Evolutionary conservation across 1,140 invertebrate species (phyloP).

Genomic region (Hyposmocoma kahamanoa): DNA sequence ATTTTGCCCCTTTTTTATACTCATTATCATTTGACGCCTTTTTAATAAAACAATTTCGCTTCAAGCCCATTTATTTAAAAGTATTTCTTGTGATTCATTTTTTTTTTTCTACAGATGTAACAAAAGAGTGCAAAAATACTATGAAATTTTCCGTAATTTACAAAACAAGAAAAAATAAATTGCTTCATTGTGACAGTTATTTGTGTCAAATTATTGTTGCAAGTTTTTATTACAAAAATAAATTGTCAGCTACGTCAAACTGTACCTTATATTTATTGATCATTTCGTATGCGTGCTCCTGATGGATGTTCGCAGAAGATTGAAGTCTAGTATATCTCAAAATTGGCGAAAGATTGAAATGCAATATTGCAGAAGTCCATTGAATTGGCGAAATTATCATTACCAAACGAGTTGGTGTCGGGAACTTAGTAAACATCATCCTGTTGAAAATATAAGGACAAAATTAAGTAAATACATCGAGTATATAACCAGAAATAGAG

Average conservation of each 20-base stretch:
- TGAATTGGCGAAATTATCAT: slow-evolving; percentile 25
- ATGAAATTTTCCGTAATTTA: neutral
- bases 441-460: too few relatives aligned
- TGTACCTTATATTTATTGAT: slow-evolving; percentile 29
- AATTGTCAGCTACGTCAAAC: neutral
- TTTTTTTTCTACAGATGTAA: too few relatives aligned
- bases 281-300: slow-evolving; percentile 17
- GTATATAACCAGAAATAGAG: too few relatives aligned
- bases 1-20: too few relatives aligned
- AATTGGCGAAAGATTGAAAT: slow-evolving; percentile 17
- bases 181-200: neutral
- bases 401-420: slow-evolving; percentile 13
- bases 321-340: slow-evolving; percentile 21
- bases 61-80: too few relatives aligned
- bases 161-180: neutral
- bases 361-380: slow-evolving; percentile 19
- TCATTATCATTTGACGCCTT: too few relatives aligned
- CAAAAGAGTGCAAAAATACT: neutral
- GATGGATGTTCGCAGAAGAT: slow-evolving; percentile 10
- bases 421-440: slow-evolving; percentile 12
- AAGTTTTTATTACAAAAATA: neutral
- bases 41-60: too few relatives aligned
- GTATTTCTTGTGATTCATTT: too few relatives aligned
- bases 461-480: too few relatives aligned
- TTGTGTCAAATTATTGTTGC: neutral